Base-by-base conservation (phyloP, 2,113 vertebrate genomes). In the Triplophysa rosa region DNA sequence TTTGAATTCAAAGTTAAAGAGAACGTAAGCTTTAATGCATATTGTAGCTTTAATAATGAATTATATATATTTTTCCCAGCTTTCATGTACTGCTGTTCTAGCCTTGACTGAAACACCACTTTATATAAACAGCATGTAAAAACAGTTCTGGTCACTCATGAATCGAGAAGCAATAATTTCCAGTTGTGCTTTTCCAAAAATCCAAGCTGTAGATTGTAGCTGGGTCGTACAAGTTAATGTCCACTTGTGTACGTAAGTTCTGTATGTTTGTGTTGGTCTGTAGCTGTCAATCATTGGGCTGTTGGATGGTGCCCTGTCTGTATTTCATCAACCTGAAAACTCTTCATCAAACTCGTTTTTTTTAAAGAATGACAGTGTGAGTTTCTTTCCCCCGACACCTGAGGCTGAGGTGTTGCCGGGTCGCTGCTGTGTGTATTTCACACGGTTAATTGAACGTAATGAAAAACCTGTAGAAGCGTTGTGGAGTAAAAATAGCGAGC, bases 271-370 rank as follows among this genome's bases (percentile, higher is more conserved):
- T 37, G 42, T 67, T 77, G 21, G 49, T 37, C 61, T 59, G 62
- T 49, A 72, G 74, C 74, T 82, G 81, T 82, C 74, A 73, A n/a
- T 58, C 61, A 66, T 21, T 26, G 19, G 40, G 23, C 61, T n/a
- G 17, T 26, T 0, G 24, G 65, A 42, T 29, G 29, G 1, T 45
- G 42, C 26, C 24, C 12, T 14, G 47, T 64, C 37, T n/a, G n/a
- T n/a, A 37, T 82, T 61, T 78, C 75, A 61, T 54, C 54, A 78
- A 49, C 75, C 45, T 8, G 40, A 37, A 21, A 78, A 61, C 47
- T 72, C n/a, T n/a, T n/a, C n/a, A n/a, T n/a, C n/a, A n/a, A n/a
- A n/a, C n/a, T n/a, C n/a, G n/a, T n/a, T 23, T 0, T n/a, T 24
- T 21, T 40, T 26, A 2, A 47, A 66, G 54, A 16, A n/a, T n/a